A percentile compares a stretch with the other conserved stretches of the same genome.
Evolutionary conservation across 2,888 invertebrate species (phyloP).

Genomic region (Lumbricus terrestris): DNA sequence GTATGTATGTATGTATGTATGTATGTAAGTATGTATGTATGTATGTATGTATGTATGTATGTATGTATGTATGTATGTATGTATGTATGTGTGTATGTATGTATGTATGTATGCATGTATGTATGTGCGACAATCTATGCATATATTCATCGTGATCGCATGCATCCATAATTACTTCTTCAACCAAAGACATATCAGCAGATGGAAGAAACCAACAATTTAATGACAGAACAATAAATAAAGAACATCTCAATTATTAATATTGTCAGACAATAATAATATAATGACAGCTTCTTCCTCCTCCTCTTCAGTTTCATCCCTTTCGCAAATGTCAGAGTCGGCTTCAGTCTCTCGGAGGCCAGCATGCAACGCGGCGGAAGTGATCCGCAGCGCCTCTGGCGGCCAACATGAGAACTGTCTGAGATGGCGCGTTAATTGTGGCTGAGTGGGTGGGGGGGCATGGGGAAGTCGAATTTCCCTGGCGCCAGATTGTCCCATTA

Average conservation of each 20-base stretch:
- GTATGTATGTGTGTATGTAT: conserved; percentile 3
- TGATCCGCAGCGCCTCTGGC: background rate
- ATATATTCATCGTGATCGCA: too few species aligned
- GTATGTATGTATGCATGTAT: background rate
- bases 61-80: background rate
- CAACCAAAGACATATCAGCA: background rate
- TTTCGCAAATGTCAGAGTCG: background rate
- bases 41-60: background rate
- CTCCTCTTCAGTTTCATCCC: too few species aligned
- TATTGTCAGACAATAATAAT: background rate
- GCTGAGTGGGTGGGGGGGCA: background rate
- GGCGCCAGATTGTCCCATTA: background rate
- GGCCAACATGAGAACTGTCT: background rate
- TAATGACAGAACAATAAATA: background rate
- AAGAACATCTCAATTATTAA: background rate
- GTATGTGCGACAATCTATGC: background rate
- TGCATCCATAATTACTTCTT: background rate
- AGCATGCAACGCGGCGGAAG: background rate
- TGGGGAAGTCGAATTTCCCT: background rate
- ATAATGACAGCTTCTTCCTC: background rate
- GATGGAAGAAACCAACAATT: background rate
- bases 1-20: background rate
- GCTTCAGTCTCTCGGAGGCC: background rate
- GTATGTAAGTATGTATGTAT: background rate
- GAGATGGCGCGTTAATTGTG: background rate